These are phyloP conservation scores for Dasypus novemcinctus DNA, from an alignment of 2,113 vertebrate genomes.

Conservation along the genomic window DNA sequence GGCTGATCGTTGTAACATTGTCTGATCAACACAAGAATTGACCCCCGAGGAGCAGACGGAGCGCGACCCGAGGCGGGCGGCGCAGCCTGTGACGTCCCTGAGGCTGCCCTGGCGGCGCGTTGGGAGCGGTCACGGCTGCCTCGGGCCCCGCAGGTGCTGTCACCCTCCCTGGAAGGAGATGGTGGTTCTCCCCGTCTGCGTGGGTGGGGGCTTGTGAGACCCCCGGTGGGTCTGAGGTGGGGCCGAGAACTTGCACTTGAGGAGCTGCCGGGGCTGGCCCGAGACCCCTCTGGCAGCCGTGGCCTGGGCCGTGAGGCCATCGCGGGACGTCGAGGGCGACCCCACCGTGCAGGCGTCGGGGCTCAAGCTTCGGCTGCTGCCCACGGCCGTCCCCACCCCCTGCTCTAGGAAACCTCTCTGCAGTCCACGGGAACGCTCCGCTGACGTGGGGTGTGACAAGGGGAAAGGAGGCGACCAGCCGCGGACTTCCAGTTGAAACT, in stretches of 20 bases:
- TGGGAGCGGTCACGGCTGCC: background rate
- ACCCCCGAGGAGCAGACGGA: background rate
- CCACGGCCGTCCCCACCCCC: fast-evolving
- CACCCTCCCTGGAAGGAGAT: no score
- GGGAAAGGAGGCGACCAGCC: fast-evolving
- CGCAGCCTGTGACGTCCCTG: no score
- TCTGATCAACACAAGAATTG: background rate
- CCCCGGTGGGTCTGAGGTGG: no score
- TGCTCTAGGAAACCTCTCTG: fast-evolving
- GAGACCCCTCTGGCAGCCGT: no score
- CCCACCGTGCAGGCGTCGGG: background rate
- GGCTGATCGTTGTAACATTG: background rate
- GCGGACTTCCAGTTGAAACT: fast-evolving
- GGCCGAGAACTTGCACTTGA: background rate
- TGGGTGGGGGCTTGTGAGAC: background rate
- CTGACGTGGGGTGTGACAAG: fast-evolving
- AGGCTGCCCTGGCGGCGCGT: fast-evolving
- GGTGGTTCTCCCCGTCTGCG: background rate
- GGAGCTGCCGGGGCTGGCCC: fast-evolving
- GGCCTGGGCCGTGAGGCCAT: fast-evolving
- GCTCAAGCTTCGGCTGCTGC: background rate
- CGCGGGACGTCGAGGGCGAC: background rate
- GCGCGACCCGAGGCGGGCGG: background rate
- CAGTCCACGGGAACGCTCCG: fast-evolving
- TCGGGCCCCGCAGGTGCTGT: background rate